These are phyloP conservation scores for Aleiodes testaceus DNA, from an alignment of 2,888 invertebrate genomes.

Conservation along the genomic window DNA sequence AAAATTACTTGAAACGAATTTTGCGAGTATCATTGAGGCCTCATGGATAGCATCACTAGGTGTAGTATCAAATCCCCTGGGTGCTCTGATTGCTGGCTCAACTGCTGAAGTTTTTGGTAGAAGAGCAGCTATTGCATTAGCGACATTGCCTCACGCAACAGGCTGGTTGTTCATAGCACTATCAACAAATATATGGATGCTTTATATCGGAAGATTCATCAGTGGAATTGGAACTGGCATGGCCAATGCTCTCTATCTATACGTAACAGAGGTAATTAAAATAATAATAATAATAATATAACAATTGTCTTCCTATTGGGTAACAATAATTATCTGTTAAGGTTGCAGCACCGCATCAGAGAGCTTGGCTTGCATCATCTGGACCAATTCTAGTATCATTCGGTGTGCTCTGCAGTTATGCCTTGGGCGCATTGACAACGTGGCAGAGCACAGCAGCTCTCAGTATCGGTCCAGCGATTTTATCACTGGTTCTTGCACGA, in stretches of 20 bases:
- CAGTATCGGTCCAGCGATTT: constrained; percentile 74
- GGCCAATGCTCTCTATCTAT: constrained; percentile 68
- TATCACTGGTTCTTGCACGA: constrained; percentile 64
- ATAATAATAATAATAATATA: neutral
- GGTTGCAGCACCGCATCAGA: constrained; percentile 80
- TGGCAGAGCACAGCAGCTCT: constrained; percentile 81
- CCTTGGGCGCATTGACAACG: constrained; percentile 79
- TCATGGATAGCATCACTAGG: constrained; percentile 85
- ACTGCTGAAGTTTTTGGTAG: constrained; percentile 81
- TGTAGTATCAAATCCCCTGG: constrained; percentile 82
- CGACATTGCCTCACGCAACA: constrained; percentile 79
- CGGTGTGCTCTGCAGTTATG: constrained; percentile 82
- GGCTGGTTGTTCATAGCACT: constrained; percentile 83
- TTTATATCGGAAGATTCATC: constrained; percentile 81
- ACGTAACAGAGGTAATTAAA: constrained; percentile 66
- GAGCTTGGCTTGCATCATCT: constrained; percentile 81
- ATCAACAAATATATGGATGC: constrained; percentile 77
- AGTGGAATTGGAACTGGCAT: constrained; percentile 82
- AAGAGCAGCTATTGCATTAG: constrained; percentile 79
- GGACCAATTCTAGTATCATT: constrained; percentile 83
- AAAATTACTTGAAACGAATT: constrained; percentile 77
- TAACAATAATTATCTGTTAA: constrained; percentile 66
- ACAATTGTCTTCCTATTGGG: neutral
- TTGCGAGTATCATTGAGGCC: constrained; percentile 77
- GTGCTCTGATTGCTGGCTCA: constrained; percentile 81